phyloP scores from a whole-genome alignment of 2,797 vertebrate species.

The Okamejei kenojei region DNA sequence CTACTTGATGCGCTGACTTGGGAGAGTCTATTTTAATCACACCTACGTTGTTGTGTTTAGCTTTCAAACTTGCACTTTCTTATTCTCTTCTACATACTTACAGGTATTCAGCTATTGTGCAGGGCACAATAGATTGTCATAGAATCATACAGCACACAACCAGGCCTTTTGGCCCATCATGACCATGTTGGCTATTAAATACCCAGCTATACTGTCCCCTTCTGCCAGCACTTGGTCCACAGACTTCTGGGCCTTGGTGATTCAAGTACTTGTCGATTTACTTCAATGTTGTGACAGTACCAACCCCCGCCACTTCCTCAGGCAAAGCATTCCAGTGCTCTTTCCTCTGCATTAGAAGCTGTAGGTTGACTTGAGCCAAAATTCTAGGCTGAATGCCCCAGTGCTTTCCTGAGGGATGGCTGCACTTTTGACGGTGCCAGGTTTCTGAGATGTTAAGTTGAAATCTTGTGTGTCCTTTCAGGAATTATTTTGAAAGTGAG shows the following conservation, averaged over 20 bases:
- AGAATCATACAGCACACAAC: no score
- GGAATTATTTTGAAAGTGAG: background rate
- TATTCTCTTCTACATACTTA: background rate
- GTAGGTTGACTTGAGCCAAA: background rate
- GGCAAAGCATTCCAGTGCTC: background rate
- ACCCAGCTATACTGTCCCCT: no score
- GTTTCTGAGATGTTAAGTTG: background rate
- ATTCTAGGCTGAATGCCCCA: background rate
- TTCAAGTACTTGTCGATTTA: no score
- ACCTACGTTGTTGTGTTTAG: background rate
- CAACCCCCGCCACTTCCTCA: no score
- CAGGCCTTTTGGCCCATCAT: no score
- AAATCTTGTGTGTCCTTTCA: background rate
- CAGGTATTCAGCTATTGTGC: background rate
- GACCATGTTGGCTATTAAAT: no score
- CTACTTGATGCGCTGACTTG: background rate
- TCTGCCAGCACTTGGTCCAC: no score
- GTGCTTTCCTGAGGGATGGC: background rate
- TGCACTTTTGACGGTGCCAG: background rate
- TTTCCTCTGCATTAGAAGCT: background rate
- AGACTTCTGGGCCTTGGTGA: no score
- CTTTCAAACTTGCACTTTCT: background rate
- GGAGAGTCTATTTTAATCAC: background rate
- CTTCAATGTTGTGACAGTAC: no score
- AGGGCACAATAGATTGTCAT: background rate